Conservation (phyloP, 2,888 invertebrate species). For the Orgyia antiqua region DNA sequence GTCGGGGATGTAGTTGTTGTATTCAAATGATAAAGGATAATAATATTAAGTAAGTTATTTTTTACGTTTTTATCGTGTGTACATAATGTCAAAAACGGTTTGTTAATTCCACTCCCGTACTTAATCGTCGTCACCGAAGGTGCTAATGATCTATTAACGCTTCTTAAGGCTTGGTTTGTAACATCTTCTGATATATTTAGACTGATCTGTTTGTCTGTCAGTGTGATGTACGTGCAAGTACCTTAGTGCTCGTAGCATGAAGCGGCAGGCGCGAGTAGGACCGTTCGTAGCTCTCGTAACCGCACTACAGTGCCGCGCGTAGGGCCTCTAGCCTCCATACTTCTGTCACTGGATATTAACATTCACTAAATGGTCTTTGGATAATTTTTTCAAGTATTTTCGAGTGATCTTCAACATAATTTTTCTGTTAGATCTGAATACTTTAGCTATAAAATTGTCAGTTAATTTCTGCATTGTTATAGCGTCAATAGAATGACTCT, state of each 20-base stretch:
- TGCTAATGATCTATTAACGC: slow-evolving; percentile 76
- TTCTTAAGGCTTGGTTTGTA: slow-evolving; percentile 58
- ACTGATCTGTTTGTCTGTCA: slow-evolving; percentile 35
- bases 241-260: slow-evolving; percentile 8
- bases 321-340: slow-evolving; percentile 1
- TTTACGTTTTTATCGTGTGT: slow-evolving; percentile 78
- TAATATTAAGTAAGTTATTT: slow-evolving; percentile 79
- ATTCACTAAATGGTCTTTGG: too few species aligned
- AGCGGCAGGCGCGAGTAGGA: slow-evolving; percentile 10
- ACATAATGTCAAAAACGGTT: slow-evolving; percentile 66
- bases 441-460: too few species aligned
- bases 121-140: slow-evolving; percentile 68
- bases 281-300: slow-evolving; percentile 7
- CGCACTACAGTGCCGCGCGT: slow-evolving; percentile 8
- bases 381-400: too few species aligned
- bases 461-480: too few species aligned
- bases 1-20: slow-evolving; percentile 74
- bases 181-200: slow-evolving; percentile 24
- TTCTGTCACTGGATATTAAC: neutral
- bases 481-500: too few species aligned
- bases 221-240: slow-evolving; percentile 13
- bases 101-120: slow-evolving; percentile 67
- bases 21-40: slow-evolving; percentile 74
- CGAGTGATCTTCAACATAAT: too few species aligned
- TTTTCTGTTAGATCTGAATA: too few species aligned